Evolutionary conservation across 2,888 invertebrate species (phyloP), one percentile per base, ranked within the genome.

Genomic region (Athalia circularis): DNA sequence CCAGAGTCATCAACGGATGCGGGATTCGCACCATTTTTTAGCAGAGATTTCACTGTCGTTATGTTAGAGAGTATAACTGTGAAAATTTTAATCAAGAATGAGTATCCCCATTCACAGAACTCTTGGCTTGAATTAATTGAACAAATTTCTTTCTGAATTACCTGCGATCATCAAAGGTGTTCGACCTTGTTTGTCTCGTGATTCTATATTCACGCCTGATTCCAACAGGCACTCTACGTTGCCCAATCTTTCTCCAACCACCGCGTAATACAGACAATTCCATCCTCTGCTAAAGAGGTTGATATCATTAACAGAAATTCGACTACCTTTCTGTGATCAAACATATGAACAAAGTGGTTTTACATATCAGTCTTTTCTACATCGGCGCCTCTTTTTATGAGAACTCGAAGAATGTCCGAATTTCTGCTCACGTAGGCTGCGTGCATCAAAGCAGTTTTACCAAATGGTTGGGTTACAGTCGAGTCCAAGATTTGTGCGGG

Each of bases 141-240:
- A 52, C 11, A 11, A 11, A 9, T 7, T 11, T 52, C 1, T 7
- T 54, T 11, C 9, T 4, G 11, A n/a, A 57, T 77, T 77, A 86
- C 86, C 84, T 50, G 85, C 80, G 52, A 80, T 81, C 84, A 86
- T 86, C 3, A 86, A 80, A 0, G 84, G 82, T 4, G 85, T 86
- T 47, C 84, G 80, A 5, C 82, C 85, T 3, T 79, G 72, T 5
- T 29, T 48, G 76, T 86, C 85, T 45, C 59, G 59, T 5, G 79
- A 79, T 77, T 84, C 76, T 5, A 83, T 62, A 1, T 65, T 29
- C 4, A 79, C 59, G 11, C 81, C 81, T 3, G 45, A 15, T 11
- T 85, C 80, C 48, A 86, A 68, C 6, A 86, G 80, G 15, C 77
- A 76, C 1, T 8, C 11, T 4, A 86, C 80, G 52, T 85, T 86